Percentiles rank a stretch among this genome's conserved stretches.
phyloP scores from a whole-genome alignment of 2,797 vertebrate species.

The Semotilus atromaculatus region DNA sequence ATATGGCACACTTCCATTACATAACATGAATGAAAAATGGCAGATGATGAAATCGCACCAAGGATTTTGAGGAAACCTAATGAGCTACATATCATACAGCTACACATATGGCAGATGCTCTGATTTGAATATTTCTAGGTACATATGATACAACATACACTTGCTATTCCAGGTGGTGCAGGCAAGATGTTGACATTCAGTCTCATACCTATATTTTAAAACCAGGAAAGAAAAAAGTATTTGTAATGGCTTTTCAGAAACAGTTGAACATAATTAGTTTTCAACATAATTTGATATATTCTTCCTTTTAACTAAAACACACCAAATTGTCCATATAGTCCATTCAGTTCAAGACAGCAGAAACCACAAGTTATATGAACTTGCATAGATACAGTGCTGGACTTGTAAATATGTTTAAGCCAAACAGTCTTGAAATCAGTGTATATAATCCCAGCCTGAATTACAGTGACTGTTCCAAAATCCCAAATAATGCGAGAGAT shows the following conservation, averaged over 20 bases:
- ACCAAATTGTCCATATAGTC: neutral
- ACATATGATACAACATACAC: constrained; percentile 26
- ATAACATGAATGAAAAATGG: neutral
- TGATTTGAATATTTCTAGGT: constrained; percentile 25
- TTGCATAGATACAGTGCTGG: constrained; percentile 82
- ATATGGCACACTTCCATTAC: constrained; percentile 26
- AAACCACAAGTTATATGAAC: constrained; percentile 71
- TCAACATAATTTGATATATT: neutral
- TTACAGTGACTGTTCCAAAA: constrained; percentile 62
- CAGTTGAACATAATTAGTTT: neutral
- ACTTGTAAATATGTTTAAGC: constrained; percentile 65
- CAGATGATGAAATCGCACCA: neutral
- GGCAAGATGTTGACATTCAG: constrained; percentile 25
- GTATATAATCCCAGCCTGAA: constrained; percentile 58
- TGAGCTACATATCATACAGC: constrained; percentile 55
- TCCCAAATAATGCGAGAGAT: constrained; percentile 59
- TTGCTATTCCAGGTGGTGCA: constrained; percentile 17
- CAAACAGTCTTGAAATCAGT: constrained; percentile 60
- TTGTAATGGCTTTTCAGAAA: constrained; percentile 29
- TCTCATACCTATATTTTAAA: neutral
- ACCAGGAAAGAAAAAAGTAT: neutral
- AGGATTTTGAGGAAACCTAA: constrained; percentile 24
- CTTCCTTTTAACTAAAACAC: constrained; percentile 8
- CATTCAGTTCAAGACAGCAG: constrained; percentile 31
- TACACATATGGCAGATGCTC: constrained; percentile 43